Evolutionary conservation across 2,888 invertebrate genomes (phyloP).

Genomic region (Diogma glabrata): DNA sequence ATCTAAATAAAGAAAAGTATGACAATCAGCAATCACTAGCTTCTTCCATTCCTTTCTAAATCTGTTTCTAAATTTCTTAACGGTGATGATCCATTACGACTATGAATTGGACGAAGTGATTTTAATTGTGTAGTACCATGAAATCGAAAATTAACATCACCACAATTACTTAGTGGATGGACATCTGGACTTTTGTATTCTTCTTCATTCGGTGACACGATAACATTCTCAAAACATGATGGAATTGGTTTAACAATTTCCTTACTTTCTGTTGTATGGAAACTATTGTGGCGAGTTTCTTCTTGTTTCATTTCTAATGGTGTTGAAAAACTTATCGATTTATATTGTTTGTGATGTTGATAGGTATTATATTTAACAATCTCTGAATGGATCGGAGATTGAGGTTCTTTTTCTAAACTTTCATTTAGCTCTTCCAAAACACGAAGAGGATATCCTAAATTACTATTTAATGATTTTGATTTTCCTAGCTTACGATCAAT

Average conservation of each 20-base stretch:
- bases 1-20: too few relatives aligned
- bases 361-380: slow-evolving; percentile 34
- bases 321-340: background rate
- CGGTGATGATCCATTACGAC: slow-evolving; percentile 7
- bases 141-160: slow-evolving; percentile 66
- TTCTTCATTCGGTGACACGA: slow-evolving; percentile 22
- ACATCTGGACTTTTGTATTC: slow-evolving; percentile 28
- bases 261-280: background rate
- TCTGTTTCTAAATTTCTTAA: background rate
- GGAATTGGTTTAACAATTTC: background rate
- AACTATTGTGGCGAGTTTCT: too few relatives aligned
- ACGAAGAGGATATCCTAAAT: slow-evolving; percentile 36
- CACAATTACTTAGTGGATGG: slow-evolving; percentile 64
- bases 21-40: background rate
- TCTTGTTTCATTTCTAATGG: background rate
- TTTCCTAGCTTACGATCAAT: slow-evolving; percentile 36
- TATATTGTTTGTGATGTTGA: background rate
- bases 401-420: slow-evolving; percentile 33
- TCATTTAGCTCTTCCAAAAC: slow-evolving; percentile 37
- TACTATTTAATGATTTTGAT: slow-evolving; percentile 37
- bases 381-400: too few relatives aligned
- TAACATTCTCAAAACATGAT: background rate
- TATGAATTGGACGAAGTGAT: slow-evolving; percentile 47
- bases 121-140: slow-evolving; percentile 72
- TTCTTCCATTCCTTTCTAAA: slow-evolving; percentile 5